Evolutionary conservation across 2,113 vertebrate genomes (phyloP).

Genomic region (Oncorhynchus tshawytscha): DNA sequence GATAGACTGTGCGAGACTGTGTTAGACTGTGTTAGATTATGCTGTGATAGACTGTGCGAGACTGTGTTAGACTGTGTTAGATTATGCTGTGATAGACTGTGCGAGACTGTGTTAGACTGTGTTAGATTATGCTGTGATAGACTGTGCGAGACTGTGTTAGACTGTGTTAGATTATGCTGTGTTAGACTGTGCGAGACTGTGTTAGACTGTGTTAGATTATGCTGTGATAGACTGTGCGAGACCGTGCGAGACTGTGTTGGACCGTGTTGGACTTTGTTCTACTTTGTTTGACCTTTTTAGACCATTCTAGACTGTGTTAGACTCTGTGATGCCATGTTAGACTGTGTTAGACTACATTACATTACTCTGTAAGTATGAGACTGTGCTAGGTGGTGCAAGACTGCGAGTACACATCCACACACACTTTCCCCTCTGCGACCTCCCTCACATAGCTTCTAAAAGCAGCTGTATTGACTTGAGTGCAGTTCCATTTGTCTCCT

Average conservation of each 20-base stretch:
- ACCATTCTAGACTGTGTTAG: background rate
- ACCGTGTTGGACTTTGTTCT: background rate
- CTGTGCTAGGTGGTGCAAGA: slow-evolving; percentile 10
- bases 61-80: background rate
- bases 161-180: background rate
- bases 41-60: background rate
- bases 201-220: too few species aligned
- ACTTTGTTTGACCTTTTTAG: too few species aligned
- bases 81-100: too few species aligned
- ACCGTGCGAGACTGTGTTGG: background rate
- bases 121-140: background rate
- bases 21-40: background rate
- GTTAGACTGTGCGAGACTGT: background rate
- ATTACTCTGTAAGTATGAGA: background rate
- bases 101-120: background rate
- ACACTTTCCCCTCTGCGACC: slow-evolving; percentile 12
- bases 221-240: background rate
- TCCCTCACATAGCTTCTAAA: slow-evolving; percentile 25
- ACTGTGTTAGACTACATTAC: background rate
- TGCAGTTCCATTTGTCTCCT: slow-evolving; percentile 44
- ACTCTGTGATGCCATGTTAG: background rate
- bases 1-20: too few species aligned
- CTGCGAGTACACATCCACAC: background rate
- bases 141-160: background rate
- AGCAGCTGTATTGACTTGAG: slow-evolving; percentile 47